These are phyloP conservation scores for Lasiurus borealis DNA, from an alignment of 2,113 vertebrate species.

Conservation along the genomic window DNA sequence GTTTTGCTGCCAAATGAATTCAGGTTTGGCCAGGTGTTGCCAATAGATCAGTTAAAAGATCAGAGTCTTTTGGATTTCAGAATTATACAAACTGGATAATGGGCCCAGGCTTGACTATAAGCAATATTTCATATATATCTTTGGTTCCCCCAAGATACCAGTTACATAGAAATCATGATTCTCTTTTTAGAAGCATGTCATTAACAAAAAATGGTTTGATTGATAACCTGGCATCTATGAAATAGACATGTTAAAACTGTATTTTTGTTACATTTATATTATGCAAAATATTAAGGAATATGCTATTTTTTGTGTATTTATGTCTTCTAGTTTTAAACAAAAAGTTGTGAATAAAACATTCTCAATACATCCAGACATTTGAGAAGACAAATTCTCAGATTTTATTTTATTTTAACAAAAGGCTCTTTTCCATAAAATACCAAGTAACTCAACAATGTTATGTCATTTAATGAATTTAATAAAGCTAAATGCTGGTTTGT, in stretches of 20 bases:
- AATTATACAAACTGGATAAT: background rate
- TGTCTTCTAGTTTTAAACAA: constrained; percentile 57
- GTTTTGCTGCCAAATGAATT: constrained; percentile 36
- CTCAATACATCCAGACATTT: constrained; percentile 30
- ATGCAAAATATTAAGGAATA: background rate
- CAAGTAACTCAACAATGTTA: background rate
- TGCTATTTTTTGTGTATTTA: background rate
- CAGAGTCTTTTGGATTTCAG: background rate
- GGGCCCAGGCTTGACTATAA: background rate
- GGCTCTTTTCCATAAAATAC: background rate
- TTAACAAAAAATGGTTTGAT: background rate
- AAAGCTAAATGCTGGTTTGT: background rate
- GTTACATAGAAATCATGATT: background rate
- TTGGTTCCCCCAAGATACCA: background rate
- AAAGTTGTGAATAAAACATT: background rate
- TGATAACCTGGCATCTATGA: background rate
- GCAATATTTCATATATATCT: background rate
- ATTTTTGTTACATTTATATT: constrained; percentile 8
- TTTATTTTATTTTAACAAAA: constrained; percentile 50
- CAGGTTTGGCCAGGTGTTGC: background rate
- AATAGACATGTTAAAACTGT: background rate
- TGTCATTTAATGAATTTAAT: constrained; percentile 15
- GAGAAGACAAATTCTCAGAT: constrained; percentile 18
- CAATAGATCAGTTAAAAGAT: background rate
- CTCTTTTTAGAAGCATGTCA: background rate